Evolutionary conservation across 2,888 invertebrate genomes (phyloP).

Genomic region (Cheilosia vernalis): DNA sequence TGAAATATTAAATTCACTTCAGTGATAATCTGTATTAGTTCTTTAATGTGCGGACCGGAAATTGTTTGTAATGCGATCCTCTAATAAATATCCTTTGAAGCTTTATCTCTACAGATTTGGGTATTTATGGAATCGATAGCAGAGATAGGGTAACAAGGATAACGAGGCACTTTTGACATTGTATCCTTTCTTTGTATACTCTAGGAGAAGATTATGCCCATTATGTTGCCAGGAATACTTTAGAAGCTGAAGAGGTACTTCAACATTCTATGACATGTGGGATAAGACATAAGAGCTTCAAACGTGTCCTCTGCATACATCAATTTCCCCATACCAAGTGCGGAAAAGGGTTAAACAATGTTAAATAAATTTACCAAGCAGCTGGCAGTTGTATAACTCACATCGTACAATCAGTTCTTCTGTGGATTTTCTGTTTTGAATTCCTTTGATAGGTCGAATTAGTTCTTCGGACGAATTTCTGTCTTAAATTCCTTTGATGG

Average conservation of each 20-base stretch:
- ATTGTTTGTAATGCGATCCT: conserved; percentile 10
- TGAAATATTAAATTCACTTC: conserved; percentile 24
- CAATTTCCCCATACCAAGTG: background rate
- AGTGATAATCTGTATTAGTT: conserved; percentile 14
- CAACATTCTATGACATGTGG: background rate
- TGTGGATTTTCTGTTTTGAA: too few relatives aligned
- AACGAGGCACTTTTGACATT: conserved; percentile 1
- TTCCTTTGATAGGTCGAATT: too few relatives aligned
- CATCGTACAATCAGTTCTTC: too few relatives aligned
- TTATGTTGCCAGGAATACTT: background rate
- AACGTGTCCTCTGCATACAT: background rate
- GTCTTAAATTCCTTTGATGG: too few relatives aligned
- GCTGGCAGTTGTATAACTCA: too few relatives aligned
- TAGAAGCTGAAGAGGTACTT: background rate
- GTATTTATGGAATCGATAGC: conserved; percentile 18
- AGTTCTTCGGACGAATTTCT: too few relatives aligned
- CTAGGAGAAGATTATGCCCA: background rate
- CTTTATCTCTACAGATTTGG: conserved; percentile 16
- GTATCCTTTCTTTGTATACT: background rate
- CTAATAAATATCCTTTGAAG: conserved; percentile 23
- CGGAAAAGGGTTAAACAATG: background rate
- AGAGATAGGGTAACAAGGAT: conserved; percentile 1
- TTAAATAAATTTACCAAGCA: too few relatives aligned
- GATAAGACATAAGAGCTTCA: background rate
- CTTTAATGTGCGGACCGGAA: conserved; percentile 12